Conservation (phyloP, 2,797 vertebrate species). For the Ciconia nigra region DNA sequence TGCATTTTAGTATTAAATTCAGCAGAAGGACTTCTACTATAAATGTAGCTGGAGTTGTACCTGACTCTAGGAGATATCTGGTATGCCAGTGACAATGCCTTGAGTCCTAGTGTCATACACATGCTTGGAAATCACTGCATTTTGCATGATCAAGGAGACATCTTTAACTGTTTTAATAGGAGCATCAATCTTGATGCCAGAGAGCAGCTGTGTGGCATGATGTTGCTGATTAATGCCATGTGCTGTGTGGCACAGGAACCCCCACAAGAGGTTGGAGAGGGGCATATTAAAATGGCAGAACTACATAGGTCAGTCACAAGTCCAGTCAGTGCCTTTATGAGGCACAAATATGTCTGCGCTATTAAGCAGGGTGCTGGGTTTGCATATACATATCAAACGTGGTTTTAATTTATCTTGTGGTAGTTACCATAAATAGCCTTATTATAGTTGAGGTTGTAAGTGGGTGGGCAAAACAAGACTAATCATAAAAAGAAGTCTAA, state of each 20-base stretch:
- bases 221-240: not conserved
- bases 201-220: not conserved
- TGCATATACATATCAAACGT: rapidly evolving
- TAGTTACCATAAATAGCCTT: not conserved
- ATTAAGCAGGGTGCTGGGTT: not conserved
- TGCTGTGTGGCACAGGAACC: not conserved
- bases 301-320: not conserved
- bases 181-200: not conserved
- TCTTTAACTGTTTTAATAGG: not conserved
- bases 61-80: not conserved
- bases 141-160: not conserved
- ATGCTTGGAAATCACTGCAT: not conserved
- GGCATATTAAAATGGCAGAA: not conserved
- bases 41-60: not conserved
- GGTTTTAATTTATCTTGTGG: not conserved
- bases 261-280: not conserved
- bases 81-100: not conserved
- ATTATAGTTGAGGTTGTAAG: not conserved
- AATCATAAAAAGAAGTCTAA: not conserved
- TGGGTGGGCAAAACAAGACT: not conserved
- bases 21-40: not conserved
- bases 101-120: not conserved
- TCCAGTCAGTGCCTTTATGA: not conserved
- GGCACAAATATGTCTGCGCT: not conserved
- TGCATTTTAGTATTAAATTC: not conserved